phyloP scores from a whole-genome alignment of 1,140 invertebrate genomes.

The Ceratoteleas bidentatus region DNA sequence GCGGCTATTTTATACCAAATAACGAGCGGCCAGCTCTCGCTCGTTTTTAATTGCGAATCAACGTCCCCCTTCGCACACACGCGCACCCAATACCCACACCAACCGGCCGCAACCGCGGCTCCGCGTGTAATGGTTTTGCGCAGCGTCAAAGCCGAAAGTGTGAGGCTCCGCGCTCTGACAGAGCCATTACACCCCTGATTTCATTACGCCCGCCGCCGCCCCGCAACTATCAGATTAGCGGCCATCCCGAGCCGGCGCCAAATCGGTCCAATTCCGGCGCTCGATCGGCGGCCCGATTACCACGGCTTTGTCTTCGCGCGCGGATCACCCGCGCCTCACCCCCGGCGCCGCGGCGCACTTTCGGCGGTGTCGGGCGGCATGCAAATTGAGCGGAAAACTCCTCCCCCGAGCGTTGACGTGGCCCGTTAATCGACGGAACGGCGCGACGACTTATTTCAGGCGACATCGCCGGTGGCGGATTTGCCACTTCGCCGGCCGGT shows the following conservation, averaged over 20 bases:
- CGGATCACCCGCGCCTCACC: neutral
- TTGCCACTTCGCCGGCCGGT: slow-evolving; percentile 45
- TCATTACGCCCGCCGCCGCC: slow-evolving; percentile 70
- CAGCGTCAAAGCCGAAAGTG: slow-evolving; percentile 62
- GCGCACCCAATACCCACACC: slow-evolving; percentile 14
- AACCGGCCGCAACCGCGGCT: slow-evolving; percentile 70
- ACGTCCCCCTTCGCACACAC: slow-evolving; percentile 8
- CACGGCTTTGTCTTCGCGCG: slow-evolving; percentile 17
- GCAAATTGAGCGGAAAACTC: slow-evolving; percentile 62
- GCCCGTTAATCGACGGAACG: slow-evolving; percentile 55
- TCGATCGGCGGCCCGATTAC: slow-evolving; percentile 47
- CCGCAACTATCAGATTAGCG: slow-evolving; percentile 70
- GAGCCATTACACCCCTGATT: slow-evolving; percentile 78
- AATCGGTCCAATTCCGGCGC: slow-evolving; percentile 59
- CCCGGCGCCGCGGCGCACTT: slow-evolving; percentile 4
- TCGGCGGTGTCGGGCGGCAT: slow-evolving; percentile 40
- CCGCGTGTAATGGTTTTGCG: slow-evolving; percentile 75
- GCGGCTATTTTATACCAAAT: slow-evolving; percentile 50
- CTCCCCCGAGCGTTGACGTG: slow-evolving; percentile 51
- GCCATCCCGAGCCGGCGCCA: slow-evolving; percentile 67
- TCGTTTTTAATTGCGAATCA: slow-evolving; percentile 46
- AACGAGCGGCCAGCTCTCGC: slow-evolving; percentile 23
- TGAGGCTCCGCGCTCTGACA: slow-evolving; percentile 72
- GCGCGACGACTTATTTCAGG: slow-evolving; percentile 54
- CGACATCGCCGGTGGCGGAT: slow-evolving; percentile 46